Evolutionary conservation across 1,140 invertebrate species (phyloP).

Genomic region (Cyphomyrmex costatus): DNA sequence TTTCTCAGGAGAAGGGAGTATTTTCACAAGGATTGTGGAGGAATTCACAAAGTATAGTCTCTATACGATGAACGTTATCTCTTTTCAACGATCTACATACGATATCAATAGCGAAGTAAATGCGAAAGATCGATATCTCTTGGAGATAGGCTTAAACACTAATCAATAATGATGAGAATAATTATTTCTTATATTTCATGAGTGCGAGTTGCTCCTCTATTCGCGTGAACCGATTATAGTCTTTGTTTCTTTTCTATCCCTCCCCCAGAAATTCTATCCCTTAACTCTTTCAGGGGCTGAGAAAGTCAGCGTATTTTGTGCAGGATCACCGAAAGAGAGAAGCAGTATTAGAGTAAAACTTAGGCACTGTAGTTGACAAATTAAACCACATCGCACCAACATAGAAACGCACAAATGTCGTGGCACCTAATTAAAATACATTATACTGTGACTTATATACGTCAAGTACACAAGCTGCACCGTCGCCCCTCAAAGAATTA

Average conservation of each 20-base stretch:
- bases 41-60: constrained; percentile 68
- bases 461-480: constrained; percentile 45
- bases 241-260: background rate
- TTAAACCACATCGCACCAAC: constrained; percentile 63
- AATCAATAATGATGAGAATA: constrained; percentile 82
- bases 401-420: constrained; percentile 52
- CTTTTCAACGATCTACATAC: constrained; percentile 72
- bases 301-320: constrained; percentile 31
- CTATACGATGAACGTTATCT: constrained; percentile 69
- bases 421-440: constrained; percentile 33
- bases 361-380: constrained; percentile 61
- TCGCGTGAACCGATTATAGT: constrained; percentile 31
- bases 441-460: constrained; percentile 30
- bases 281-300: constrained; percentile 59
- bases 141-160: constrained; percentile 79
- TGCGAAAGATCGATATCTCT: constrained; percentile 65
- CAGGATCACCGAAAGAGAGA: constrained; percentile 35
- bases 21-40: constrained; percentile 59
- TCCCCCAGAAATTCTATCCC: background rate
- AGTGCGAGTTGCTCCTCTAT: constrained; percentile 52
- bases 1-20: background rate
- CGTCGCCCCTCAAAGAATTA: constrained; percentile 64
- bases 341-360: constrained; percentile 43
- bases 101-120: constrained; percentile 75
- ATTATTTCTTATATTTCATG: constrained; percentile 64